Conservation (phyloP, 2,888 invertebrate species). For the Nymphalis urticae region DNA sequence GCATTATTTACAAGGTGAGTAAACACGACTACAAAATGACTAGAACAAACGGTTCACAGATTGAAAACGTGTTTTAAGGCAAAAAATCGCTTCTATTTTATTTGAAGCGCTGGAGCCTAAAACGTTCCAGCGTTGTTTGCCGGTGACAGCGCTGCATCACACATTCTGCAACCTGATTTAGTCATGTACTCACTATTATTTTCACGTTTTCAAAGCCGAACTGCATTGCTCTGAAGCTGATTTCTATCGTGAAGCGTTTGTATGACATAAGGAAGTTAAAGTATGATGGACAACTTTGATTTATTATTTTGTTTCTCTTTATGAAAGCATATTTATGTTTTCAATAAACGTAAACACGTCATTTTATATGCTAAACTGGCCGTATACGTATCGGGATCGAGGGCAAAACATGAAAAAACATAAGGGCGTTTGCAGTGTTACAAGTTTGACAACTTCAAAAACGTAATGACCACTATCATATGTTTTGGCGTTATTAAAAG, state of each 20-base stretch:
- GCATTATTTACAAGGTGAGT: constrained; percentile 2
- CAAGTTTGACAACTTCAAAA: too few species aligned
- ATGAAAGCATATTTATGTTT: neutral
- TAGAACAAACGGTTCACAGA: constrained; percentile 9
- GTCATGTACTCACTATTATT: constrained; percentile 23
- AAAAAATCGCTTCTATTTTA: constrained; percentile 27
- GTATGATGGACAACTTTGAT: neutral
- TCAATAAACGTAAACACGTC: too few species aligned
- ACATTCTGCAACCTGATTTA: constrained; percentile 27
- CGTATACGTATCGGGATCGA: too few species aligned
- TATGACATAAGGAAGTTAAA: constrained; percentile 9
- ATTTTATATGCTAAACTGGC: too few species aligned
- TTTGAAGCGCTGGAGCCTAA: constrained; percentile 22
- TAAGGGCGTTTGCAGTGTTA: too few species aligned
- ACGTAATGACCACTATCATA: too few species aligned
- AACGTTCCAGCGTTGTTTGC: constrained; percentile 27
- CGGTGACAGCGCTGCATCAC: constrained; percentile 30
- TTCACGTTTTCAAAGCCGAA: constrained; percentile 20
- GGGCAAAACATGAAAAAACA: too few species aligned
- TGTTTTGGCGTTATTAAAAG: too few species aligned
- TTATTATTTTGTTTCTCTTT: neutral
- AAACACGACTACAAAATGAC: constrained; percentile 12
- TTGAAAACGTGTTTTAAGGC: constrained; percentile 17
- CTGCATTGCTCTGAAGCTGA: constrained; percentile 17
- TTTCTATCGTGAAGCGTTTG: constrained; percentile 13